Evolutionary conservation across 2,797 vertebrate genomes (phyloP), one percentile per base, ranked within the genome.

Genomic region (Euthynnus affinis): DNA sequence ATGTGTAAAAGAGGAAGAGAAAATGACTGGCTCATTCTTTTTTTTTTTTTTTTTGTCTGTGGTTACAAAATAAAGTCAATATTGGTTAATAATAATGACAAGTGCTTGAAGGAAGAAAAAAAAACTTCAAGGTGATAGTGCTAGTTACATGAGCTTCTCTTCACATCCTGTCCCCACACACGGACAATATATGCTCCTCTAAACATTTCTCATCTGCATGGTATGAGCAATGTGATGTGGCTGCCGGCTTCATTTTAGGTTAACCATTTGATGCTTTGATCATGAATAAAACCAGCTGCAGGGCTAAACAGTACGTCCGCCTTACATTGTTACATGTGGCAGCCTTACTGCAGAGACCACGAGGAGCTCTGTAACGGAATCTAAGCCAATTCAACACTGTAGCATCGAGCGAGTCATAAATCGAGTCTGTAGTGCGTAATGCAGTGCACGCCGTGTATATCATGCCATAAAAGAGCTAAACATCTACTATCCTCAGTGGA

Each of bases 1-100:
- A 67, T 23, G 53, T n/a, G 9, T 18, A 71, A 67, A 86, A 88
- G 68, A 79, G 87, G 84, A 89, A 85, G 68, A 57, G 83, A 74
- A 65, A 74, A 68, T 48, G 32, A 61, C 58, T 61, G 58, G 20
- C 69, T 83, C n/a, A 20, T 22, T 48, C 71, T 68, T 62, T 58
- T n/a, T 48, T 74, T 48, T 74, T 68, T 62, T 58, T n/a, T 48
- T 74, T 68, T 46, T 4, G 13, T 64, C 73, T 52, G 60, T 42
- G 27, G 60, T 63, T 65, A 7, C 49, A 58, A 57, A n/a, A 37
- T n/a, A 68, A 59, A 42, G 4, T 5, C 15, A 48, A 18, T 3
- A 40, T 25, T 48, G 29, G 60, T 74, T 86, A 48, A 67, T 49
- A 48, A 74, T 58, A 76, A 59, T 37, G 51, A 40, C 22, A 7